Evolutionary conservation across 2,888 invertebrate genomes (phyloP), one percentile per base, ranked within the genome.

Genomic region (Brachyptera risi): DNA sequence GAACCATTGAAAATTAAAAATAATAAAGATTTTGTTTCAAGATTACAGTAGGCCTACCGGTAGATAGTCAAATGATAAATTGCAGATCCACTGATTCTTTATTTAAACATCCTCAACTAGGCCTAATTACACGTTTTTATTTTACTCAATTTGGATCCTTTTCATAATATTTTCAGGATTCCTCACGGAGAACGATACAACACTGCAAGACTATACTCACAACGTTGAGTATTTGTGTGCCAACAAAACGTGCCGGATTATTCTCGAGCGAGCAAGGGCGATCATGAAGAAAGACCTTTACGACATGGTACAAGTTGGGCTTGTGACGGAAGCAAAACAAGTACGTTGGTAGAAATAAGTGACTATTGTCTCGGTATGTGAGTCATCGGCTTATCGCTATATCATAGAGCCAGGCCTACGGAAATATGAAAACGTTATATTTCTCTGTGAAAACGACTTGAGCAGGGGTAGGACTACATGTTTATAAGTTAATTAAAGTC

Each of bases 281-380:
- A 83, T 93, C 49, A 90, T 93, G 84, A 81, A 84, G 58, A 87
- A 88, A 70, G 91, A 93, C 74, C 79, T 94, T 58, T 90, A 92
- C 73, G 82, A 85, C 65, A 85, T 87, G 68, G 80, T 84, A 13
- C 74, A 82, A 70, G 78, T 79, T 68, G 66, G n/a, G n/a, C n/a
- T n/a, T 4, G 24, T 47, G 9, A 9, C 24, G n/a, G 21, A 47
- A 11, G 47, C 24, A 7, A 2, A 13, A 47, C n/a, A n/a, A n/a
- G n/a, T n/a, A n/a, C n/a, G n/a, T n/a, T n/a, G n/a, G n/a, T n/a
- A n/a, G n/a, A n/a, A n/a, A n/a, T n/a, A n/a, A n/a, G 13, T 40
- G 40, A 17, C n/a, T 11, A 40, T 40, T 13, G n/a, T 5, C 5
- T 31, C 11, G 11, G 35, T 31, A 31, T 31, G 35, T 11, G 11